A percentile compares a stretch with the other conserved stretches of the same genome.
These are phyloP conservation scores for Subanguina moxae DNA, from an alignment of 1,140 invertebrate genomes.

Conservation along the genomic window DNA sequence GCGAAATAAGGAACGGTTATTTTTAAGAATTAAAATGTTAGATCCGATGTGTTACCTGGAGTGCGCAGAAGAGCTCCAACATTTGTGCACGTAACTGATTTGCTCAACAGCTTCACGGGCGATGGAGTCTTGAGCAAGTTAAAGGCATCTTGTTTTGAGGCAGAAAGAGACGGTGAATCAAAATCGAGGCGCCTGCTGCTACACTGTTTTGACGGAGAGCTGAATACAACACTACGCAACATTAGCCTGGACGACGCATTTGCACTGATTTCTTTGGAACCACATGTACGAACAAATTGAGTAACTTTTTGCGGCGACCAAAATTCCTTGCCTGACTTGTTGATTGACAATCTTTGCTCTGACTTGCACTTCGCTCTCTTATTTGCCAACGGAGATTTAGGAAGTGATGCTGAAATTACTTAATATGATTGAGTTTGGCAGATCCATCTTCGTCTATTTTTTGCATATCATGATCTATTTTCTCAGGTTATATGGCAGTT, in stretches of 20 bases:
- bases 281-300: not conserved
- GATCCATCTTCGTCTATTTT: too few relatives aligned
- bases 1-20: too few relatives aligned
- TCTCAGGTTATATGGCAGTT: too few relatives aligned
- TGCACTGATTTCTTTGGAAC: too few relatives aligned
- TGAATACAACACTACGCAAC: too few relatives aligned
- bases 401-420: too few relatives aligned
- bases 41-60: not conserved
- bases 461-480: too few relatives aligned
- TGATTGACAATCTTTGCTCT: not conserved
- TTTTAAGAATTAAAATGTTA: not conserved
- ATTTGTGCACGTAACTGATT: not conserved
- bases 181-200: not conserved
- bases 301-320: not conserved
- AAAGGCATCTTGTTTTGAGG: not conserved
- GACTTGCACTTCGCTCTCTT: too few relatives aligned
- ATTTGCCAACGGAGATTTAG: too few relatives aligned
- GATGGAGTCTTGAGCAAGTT: conserved; percentile 5
- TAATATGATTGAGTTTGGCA: too few relatives aligned
- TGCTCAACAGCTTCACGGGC: not conserved
- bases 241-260: too few relatives aligned
- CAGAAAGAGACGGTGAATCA: not conserved
- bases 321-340: not conserved
- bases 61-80: not conserved
- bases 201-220: too few relatives aligned